Percentiles rank a stretch among this genome's conserved stretches.
Conservation (phyloP, 2,797 vertebrate genomes). For the Emys orbicularis region DNA sequence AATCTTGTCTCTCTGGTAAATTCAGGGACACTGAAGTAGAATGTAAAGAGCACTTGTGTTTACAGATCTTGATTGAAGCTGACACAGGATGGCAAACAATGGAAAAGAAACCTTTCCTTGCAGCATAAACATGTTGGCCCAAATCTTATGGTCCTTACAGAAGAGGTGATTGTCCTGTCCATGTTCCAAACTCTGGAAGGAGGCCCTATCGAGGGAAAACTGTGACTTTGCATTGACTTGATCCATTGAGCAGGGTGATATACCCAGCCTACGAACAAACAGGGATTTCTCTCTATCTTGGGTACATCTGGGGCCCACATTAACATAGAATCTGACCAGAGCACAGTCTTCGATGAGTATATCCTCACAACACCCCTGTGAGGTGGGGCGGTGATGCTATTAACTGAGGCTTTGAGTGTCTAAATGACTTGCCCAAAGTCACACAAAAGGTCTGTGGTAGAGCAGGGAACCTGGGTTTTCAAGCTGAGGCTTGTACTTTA, state of each 20-base stretch:
- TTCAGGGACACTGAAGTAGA: conserved; percentile 76
- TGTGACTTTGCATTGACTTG: background rate
- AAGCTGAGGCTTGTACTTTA: background rate
- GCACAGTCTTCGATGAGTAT: background rate
- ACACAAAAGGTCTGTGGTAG: background rate
- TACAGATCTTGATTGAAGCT: conserved; percentile 80
- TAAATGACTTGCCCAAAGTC: background rate
- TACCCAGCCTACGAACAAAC: background rate
- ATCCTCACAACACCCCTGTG: background rate
- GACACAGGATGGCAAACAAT: conserved; percentile 74
- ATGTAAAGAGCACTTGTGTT: conserved; percentile 70
- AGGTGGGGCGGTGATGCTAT: too few relatives aligned
- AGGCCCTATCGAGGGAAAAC: background rate
- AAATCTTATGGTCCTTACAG: conserved; percentile 35
- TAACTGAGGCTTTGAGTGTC: background rate
- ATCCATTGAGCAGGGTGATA: conserved; percentile 6
- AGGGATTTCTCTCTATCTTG: rapidly evolving
- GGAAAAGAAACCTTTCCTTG: conserved; percentile 69
- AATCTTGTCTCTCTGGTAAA: conserved; percentile 64
- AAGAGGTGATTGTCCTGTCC: conserved; percentile 17
- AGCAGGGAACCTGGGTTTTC: background rate
- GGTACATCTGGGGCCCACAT: background rate
- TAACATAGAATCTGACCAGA: rapidly evolving
- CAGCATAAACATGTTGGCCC: conserved; percentile 75
- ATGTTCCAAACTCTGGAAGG: background rate